Evolutionary conservation across 2,113 vertebrate genomes (phyloP).

Genomic region (Nibea coibor): DNA sequence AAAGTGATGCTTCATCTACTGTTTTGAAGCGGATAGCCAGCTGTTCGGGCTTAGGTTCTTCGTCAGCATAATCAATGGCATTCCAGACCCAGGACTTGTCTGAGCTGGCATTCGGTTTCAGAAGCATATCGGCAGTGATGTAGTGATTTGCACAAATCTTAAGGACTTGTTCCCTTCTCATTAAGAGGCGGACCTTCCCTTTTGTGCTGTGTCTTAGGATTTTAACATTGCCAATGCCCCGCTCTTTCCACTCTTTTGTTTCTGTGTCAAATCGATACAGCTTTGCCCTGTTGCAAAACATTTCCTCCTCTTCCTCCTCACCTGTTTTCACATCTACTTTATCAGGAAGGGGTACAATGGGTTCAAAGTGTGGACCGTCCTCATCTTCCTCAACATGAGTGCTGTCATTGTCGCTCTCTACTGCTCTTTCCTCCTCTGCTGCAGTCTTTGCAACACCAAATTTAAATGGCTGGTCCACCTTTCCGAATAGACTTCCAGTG

Average conservation of each 20-base stretch:
- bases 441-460: constrained; percentile 73
- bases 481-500: constrained; percentile 83
- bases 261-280: constrained; percentile 94
- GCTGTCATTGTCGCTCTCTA: constrained; percentile 90
- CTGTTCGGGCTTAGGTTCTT: constrained; percentile 92
- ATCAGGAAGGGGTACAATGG: constrained; percentile 96
- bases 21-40: constrained; percentile 98
- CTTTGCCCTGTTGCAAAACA: constrained; percentile 96
- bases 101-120: constrained; percentile 92
- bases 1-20: constrained; percentile 92
- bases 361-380: constrained; percentile 98
- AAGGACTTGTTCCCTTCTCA: constrained; percentile 97
- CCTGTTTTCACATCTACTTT: constrained; percentile 98
- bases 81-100: constrained; percentile 98
- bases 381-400: constrained; percentile 91
- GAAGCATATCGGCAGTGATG: constrained; percentile 92
- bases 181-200: constrained; percentile 94
- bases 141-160: constrained; percentile 99
- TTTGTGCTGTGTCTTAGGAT: constrained; percentile 93
- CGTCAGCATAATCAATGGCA: constrained; percentile 96
- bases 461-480: constrained; percentile 83
- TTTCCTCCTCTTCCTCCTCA: constrained; percentile 97
- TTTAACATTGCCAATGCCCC: constrained; percentile 95
- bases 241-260: constrained; percentile 97
- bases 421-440: constrained; percentile 78